Evolutionary conservation across 2,113 vertebrate species (phyloP), one percentile per base, ranked within the genome.

Genomic region (Serilophus lunatus): DNA sequence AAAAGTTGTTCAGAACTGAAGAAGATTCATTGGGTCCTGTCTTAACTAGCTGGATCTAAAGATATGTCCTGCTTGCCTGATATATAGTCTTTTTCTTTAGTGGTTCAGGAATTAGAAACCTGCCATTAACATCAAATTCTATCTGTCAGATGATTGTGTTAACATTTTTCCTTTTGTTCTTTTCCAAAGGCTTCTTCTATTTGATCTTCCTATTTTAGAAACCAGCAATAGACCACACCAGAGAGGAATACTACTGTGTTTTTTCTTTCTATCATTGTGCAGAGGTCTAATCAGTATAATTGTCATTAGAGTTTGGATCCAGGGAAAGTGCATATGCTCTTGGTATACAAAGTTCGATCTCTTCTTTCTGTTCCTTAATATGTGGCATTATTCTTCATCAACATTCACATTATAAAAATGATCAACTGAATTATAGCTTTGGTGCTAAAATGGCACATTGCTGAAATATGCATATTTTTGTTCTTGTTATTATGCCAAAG

Each of bases 21-120:
- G n/a, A n/a, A n/a, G 51, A 82, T 54, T 68, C 33, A 64, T 60
- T 2, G 1, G 9, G 3, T 57, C 23, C 5, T 64, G 4, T 35
- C 26, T 64, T 68, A 76, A 51, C 12, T 79, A 69, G 5, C 12
- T 56, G 7, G 24, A 31, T 83, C 13, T 80, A 47, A 88, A 80
- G 24, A 18, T 19, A 4, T 26, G 20, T 60, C 26, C 12, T 0
- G 0, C 23, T 60, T 38, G 16, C 23, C 36, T 63, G 16, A 54
- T 54, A 10, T 20, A 29, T 65, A 16, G 16, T 79, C 17, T 71
- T 20, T 57, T 49, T 66, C 53, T 69, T 88, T 29, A 72, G 29
- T 56, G 35, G 29, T 33, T 26, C 6, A 5, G 25, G 22, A 63
- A 15, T 64, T 42, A 77, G 24, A 72, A 83, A 64, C 18, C 11